These are phyloP conservation scores for Vanessa tameamea DNA, from an alignment of 1,140 invertebrate genomes.

Conservation along the genomic window DNA sequence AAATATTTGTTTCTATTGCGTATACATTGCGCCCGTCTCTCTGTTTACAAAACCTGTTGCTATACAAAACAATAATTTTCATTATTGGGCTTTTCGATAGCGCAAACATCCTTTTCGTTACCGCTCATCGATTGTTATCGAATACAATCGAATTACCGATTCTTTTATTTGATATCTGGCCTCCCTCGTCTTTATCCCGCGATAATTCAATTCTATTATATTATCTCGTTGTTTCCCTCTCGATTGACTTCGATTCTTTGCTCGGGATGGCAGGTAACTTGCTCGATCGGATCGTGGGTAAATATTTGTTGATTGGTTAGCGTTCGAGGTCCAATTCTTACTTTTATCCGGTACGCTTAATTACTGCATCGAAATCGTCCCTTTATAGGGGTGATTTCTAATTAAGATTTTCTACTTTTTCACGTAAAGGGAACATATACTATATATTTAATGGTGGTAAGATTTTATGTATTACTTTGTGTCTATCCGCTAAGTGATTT, in stretches of 20 bases:
- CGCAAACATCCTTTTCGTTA: conserved; percentile 58
- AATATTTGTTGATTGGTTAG: conserved; percentile 63
- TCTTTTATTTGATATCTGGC: conserved; percentile 49
- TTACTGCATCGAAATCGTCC: background rate
- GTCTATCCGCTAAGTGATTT: too few relatives aligned
- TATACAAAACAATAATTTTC: conserved; percentile 51
- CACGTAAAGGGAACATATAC: too few relatives aligned
- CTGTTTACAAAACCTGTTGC: conserved; percentile 53
- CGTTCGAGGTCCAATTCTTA: conserved; percentile 33
- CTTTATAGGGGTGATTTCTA: background rate
- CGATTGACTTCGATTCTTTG: conserved; percentile 64
- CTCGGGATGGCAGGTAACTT: conserved; percentile 53
- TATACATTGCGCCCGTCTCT: background rate
- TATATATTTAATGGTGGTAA: too few relatives aligned
- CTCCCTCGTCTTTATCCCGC: conserved; percentile 52
- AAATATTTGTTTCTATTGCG: conserved; percentile 5
- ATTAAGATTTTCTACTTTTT: background rate
- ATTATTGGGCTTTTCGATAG: conserved; percentile 42
- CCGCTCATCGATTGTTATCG: conserved; percentile 61
- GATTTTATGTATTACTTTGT: too few relatives aligned
- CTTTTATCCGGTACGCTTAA: conserved; percentile 10
- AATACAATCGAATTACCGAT: conserved; percentile 73
- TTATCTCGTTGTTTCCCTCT: conserved; percentile 65
- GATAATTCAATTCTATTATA: conserved; percentile 78
- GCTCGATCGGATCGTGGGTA: conserved; percentile 44